Base-by-base conservation (phyloP, 2,113 vertebrate genomes). In the Mormyrus lacerda region DNA sequence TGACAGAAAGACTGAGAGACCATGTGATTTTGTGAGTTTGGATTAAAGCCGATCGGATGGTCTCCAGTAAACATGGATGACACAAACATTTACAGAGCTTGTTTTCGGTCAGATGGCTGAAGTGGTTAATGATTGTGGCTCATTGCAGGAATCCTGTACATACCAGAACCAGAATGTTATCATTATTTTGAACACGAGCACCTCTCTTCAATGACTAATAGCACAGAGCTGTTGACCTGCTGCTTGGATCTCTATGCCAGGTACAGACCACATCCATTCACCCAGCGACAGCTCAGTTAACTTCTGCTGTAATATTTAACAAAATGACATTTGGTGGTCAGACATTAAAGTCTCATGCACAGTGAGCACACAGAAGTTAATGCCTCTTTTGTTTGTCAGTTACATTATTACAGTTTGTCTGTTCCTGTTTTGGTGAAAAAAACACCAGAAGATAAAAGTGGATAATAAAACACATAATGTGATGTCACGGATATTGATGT, bases 101-200 rank as follows among this genome's bases (percentile, higher is more conserved):
- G 44, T 61, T 24, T 61, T 45, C 31, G 39, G 2, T 87, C 19
- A 45, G 21, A 58, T 21, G 10, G 3, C 3, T 45, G 53, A 39
- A 61, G 27, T 61, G 35, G 8, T 44, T 61, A 87, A 87, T 87
- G 21, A 87, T 39, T n/a, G 8, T 21, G 31, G 48, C 50, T 45
- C 39, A 92, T 93, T 92, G 86, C 82, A 98, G 97, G 97, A 91
- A 93, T 97, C 79, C 92, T 98, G 90, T 94, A 94, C 84, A 85
- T 89, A 69, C 92, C 95, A 91, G 92, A 96, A n/a, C 21, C 90
- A 88, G 89, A 92, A 51, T 98, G 97, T 89, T 90, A 91, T 8
- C 24, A 89, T 4, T 88, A 97, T 89, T 88, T 97, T 48, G 92
- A 87, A 90, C 92, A 91, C 13, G 44, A 91, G 10, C 93, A 92